phyloP scores from a whole-genome alignment of 2,888 invertebrate species.

The Lacanobia wlatinum region DNA sequence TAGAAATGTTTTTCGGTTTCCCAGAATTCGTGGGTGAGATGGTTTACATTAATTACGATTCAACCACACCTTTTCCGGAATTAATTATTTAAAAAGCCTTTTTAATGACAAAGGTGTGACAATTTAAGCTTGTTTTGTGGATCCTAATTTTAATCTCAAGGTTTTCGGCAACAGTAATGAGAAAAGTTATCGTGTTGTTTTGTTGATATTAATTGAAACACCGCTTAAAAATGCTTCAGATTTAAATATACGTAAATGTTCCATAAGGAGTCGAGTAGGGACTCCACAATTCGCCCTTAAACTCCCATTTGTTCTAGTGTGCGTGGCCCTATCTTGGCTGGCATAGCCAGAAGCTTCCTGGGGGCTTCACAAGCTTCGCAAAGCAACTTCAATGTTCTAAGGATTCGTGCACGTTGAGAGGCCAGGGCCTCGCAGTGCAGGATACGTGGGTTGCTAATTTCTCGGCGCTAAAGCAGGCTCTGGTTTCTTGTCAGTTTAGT shows the following conservation, averaged over 20 bases:
- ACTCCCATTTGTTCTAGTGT: too few relatives aligned
- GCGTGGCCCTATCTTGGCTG: too few relatives aligned
- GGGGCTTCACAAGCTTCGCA: too few relatives aligned
- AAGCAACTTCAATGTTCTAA: too few relatives aligned
- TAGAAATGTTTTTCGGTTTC: neutral
- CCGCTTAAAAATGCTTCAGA: neutral
- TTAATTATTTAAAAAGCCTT: constrained; percentile 36
- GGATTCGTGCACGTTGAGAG: too few relatives aligned
- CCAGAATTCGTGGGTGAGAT: constrained; percentile 4
- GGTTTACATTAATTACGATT: constrained; percentile 18
- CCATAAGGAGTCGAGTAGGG: too few relatives aligned
- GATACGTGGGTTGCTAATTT: too few relatives aligned
- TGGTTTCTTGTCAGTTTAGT: neutral
- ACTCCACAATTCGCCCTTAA: too few relatives aligned
- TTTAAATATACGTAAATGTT: too few relatives aligned
- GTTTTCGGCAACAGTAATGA: constrained; percentile 16
- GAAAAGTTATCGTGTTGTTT: neutral
- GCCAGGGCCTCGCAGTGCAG: too few relatives aligned
- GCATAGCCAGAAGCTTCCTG: too few relatives aligned
- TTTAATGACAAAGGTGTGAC: constrained; percentile 34
- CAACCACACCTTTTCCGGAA: constrained; percentile 23
- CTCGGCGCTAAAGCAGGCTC: too few relatives aligned
- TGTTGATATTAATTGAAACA: neutral
- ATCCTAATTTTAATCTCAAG: constrained; percentile 26
- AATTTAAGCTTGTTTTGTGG: constrained; percentile 13